Base-by-base conservation (phyloP, 2,797 vertebrate genomes). In the Sciaenops ocellatus region DNA sequence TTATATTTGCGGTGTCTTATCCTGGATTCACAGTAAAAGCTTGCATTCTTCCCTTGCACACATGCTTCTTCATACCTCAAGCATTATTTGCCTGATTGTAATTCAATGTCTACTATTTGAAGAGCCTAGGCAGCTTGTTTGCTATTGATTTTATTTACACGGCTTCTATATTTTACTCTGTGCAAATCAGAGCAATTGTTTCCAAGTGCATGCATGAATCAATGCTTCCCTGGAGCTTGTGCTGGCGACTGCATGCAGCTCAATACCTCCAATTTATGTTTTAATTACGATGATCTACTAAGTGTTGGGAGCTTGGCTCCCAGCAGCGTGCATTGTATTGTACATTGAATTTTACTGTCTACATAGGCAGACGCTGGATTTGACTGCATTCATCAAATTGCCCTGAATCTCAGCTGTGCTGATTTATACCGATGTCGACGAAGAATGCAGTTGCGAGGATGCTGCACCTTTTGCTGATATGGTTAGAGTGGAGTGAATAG, bases 261-360 rank as follows among this genome's bases (percentile, higher is more conserved):
- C 92, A 87, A 92, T 93, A 89, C 71, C 79, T 88, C 86, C 92
- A 92, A 94, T 94, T 94, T 94, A 92, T 93, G 92, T 91, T 94
- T 94, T 94, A 94, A 94, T 94, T 92, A 92, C 46, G 80, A 90
- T 92, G 89, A 94, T 93, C 91, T 93, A 91, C 88, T 91, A 89
- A 85, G 84, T 87, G 87, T 84, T 79, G 60, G 59, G 66, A 72
- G 82, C 87, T 73, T 13, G 18, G 83, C 75, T 68, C 63, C 26
- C 6, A 1, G 61, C 41, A 24, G 67, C 11, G 3, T 12, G 34
- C 63, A 24, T 78, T 65, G 51, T 73, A 75, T 24, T 70, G 63
- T 17, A 50, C 74, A 62, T 48, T 54, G 55, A 41, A 83, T 87
- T 89, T 68, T 64, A 67, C 68, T 48, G 22, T 69, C 72, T 61